Conservation (phyloP, 2,113 vertebrate species). For the Spilogale gracilis region DNA sequence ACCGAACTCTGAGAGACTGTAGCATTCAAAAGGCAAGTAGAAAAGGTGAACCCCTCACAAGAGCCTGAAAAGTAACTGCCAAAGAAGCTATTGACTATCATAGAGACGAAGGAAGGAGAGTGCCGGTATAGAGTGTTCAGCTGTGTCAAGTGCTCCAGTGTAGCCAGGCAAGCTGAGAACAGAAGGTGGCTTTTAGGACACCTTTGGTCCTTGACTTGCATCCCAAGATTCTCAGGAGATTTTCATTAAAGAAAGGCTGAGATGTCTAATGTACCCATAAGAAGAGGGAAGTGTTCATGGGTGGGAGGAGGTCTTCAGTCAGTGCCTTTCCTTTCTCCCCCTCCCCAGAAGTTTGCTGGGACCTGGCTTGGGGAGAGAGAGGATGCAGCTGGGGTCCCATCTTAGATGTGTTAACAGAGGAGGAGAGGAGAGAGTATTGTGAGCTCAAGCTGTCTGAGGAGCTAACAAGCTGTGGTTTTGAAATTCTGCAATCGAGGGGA, state of each 20-base stretch:
- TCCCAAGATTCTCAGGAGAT: neutral
- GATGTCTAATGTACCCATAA: neutral
- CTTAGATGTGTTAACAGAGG: neutral
- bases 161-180: neutral
- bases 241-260: slow-evolving; percentile 27
- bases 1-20: neutral
- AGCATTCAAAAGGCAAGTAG: neutral
- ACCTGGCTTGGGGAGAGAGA: neutral
- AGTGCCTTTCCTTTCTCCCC: neutral
- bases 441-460: neutral
- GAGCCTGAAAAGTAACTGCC: neutral
- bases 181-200: neutral
- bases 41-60: neutral
- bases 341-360: neutral
- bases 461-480: neutral
- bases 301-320: neutral
- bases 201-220: neutral
- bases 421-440: neutral
- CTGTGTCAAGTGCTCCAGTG: neutral
- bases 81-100: neutral
- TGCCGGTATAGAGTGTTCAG: neutral
- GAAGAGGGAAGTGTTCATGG: neutral
- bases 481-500: neutral
- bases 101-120: neutral
- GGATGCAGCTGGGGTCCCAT: neutral